Conservation (phyloP, 2,113 vertebrate genomes). For the Sylvilagus bachmani region DNA sequence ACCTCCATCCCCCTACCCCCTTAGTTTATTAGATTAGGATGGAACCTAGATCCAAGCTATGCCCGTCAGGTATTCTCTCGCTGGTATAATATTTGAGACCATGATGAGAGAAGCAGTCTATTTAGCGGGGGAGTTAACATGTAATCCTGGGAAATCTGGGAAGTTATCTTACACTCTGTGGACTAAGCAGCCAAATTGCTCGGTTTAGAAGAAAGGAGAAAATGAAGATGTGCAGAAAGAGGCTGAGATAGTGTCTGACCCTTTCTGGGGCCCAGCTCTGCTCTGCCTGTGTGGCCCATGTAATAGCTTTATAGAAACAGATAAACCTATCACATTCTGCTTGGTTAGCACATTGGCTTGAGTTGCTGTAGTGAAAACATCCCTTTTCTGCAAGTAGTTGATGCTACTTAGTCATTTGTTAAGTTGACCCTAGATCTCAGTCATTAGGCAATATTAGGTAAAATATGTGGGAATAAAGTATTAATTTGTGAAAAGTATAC, state of each 20-base stretch:
- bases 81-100: not conserved
- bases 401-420: not conserved
- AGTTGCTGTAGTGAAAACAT: not conserved
- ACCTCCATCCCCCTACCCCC: not conserved
- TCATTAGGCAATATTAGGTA: slow-evolving; percentile 39
- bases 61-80: not conserved
- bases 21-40: not conserved
- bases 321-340: not conserved
- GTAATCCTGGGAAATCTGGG: not conserved
- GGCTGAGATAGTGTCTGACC: not conserved
- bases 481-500: slow-evolving; percentile 34
- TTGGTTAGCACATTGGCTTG: not conserved
- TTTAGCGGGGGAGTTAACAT: not conserved
- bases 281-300: not conserved
- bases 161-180: not conserved
- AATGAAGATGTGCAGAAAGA: not conserved
- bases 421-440: not conserved
- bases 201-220: not conserved
- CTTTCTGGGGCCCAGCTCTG: not conserved
- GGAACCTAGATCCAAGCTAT: not conserved
- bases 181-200: not conserved
- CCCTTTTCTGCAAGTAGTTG: not conserved
- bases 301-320: not conserved
- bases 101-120: not conserved
- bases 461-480: slow-evolving; percentile 23